Percentiles rank a stretch among this genome's conserved stretches.
Evolutionary conservation across 2,797 vertebrate genomes (phyloP).

Genomic region (Sciurus carolinensis): DNA sequence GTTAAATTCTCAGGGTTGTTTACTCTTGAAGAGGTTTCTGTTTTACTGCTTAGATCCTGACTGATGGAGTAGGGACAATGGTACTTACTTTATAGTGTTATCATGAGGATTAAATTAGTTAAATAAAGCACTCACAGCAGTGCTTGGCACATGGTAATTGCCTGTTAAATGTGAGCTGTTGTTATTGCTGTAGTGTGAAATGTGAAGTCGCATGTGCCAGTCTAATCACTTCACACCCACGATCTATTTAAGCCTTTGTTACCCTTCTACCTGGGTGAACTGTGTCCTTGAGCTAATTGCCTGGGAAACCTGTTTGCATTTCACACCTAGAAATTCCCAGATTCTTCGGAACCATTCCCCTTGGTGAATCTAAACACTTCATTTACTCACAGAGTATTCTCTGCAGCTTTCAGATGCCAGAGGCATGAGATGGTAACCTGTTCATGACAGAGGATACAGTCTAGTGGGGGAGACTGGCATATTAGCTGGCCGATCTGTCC

Average conservation of each 20-base stretch:
- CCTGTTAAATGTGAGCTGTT: conserved; percentile 78
- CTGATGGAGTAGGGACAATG: conserved; percentile 19
- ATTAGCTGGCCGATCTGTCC: neutral
- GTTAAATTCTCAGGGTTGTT: neutral
- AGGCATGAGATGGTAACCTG: neutral
- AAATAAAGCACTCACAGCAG: conserved; percentile 77
- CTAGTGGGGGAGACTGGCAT: neutral
- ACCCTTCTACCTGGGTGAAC: conserved; percentile 64
- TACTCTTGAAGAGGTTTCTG: conserved; percentile 54
- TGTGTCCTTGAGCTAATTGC: conserved; percentile 66
- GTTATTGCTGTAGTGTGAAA: conserved; percentile 74
- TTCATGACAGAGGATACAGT: neutral
- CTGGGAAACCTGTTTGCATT: conserved; percentile 68
- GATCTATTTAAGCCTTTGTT: conserved; percentile 53
- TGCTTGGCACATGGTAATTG: conserved; percentile 71
- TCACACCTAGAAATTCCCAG: conserved; percentile 66
- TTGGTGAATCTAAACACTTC: neutral
- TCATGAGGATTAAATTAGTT: conserved; percentile 77
- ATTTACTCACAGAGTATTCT: neutral
- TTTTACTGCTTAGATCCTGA: conserved; percentile 70
- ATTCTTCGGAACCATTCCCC: conserved; percentile 33
- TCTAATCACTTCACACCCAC: conserved; percentile 76
- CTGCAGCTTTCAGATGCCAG: neutral
- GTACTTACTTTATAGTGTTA: conserved; percentile 71
- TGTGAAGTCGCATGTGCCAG: conserved; percentile 49